Conservation (phyloP, 1,140 invertebrate species). For the Mactra quadrangularis region DNA sequence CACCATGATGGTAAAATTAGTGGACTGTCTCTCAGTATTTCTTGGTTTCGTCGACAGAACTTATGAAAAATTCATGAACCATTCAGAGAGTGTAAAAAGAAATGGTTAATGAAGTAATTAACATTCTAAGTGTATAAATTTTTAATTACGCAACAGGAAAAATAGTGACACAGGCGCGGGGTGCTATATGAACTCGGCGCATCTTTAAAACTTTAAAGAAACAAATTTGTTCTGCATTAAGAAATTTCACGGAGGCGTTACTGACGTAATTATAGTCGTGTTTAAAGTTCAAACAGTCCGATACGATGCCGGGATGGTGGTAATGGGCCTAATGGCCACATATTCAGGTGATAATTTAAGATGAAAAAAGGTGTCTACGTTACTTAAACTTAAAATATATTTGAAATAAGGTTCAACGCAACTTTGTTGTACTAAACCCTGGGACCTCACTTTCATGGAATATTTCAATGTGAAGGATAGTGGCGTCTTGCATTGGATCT, state of each 20-base stretch:
- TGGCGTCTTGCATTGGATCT: too few relatives aligned
- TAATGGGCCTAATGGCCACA: not conserved
- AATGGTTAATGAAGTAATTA: constrained; percentile 41
- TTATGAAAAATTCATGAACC: constrained; percentile 43
- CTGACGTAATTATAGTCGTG: not conserved
- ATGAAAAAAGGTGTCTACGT: too few relatives aligned
- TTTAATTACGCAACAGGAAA: constrained; percentile 30
- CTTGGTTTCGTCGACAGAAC: constrained; percentile 5
- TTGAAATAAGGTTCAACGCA: too few relatives aligned
- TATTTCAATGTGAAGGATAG: too few relatives aligned
- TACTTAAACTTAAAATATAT: too few relatives aligned
- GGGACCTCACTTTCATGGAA: too few relatives aligned
- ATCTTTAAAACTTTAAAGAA: not conserved
- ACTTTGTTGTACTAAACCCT: too few relatives aligned
- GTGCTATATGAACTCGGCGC: not conserved
- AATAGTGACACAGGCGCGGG: not conserved
- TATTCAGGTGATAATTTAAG: too few relatives aligned
- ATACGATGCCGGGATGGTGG: not conserved
- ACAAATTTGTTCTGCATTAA: not conserved
- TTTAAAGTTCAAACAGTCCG: not conserved
- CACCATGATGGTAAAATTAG: too few relatives aligned
- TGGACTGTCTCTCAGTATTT: not conserved
- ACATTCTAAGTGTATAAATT: constrained; percentile 33
- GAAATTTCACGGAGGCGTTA: not conserved
- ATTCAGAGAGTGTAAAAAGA: constrained; percentile 40